These are phyloP conservation scores for Acrocyrtus sp. DNA, from an alignment of 2,888 invertebrate genomes.

Conservation along the genomic window DNA sequence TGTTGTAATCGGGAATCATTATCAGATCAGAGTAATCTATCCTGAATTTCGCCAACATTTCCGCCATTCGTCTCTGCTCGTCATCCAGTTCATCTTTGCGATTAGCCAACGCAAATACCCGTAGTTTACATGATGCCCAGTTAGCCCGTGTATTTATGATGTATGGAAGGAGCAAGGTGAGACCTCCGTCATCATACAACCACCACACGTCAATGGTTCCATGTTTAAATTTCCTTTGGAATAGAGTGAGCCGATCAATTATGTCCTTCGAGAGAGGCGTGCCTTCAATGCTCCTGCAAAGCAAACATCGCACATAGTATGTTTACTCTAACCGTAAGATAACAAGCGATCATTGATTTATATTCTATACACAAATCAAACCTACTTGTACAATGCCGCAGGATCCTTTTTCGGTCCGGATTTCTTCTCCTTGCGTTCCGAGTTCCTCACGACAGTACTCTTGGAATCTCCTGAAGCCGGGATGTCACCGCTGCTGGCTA, in stretches of 20 bases:
- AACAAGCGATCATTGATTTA: not conserved
- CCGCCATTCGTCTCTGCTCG: constrained; percentile 95
- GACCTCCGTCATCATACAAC: constrained; percentile 81
- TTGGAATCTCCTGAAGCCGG: constrained; percentile 43
- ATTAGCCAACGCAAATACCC: constrained; percentile 85
- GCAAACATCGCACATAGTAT: not conserved
- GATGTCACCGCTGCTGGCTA: constrained; percentile 61
- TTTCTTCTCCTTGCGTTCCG: constrained; percentile 46
- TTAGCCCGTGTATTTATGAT: constrained; percentile 82
- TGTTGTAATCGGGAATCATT: constrained; percentile 90
- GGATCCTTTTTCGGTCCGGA: constrained; percentile 51
- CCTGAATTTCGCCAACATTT: constrained; percentile 90
- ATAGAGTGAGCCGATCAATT: constrained; percentile 77
- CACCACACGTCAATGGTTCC: constrained; percentile 95
- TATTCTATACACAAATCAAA: not conserved
- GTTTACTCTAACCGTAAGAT: not conserved
- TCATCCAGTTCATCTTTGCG: constrained; percentile 79
- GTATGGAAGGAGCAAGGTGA: constrained; percentile 67
- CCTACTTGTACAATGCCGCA: constrained; percentile 56
- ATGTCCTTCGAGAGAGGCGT: constrained; percentile 74
- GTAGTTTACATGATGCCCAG: constrained; percentile 81
- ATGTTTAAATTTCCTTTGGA: constrained; percentile 80
- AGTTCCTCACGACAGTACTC: constrained; percentile 23
- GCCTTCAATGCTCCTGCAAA: constrained; percentile 66
- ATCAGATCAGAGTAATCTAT: constrained; percentile 92